These are phyloP conservation scores for Oreochromis grahami DNA, from an alignment of 2,797 vertebrate species.

Conservation along the genomic window DNA sequence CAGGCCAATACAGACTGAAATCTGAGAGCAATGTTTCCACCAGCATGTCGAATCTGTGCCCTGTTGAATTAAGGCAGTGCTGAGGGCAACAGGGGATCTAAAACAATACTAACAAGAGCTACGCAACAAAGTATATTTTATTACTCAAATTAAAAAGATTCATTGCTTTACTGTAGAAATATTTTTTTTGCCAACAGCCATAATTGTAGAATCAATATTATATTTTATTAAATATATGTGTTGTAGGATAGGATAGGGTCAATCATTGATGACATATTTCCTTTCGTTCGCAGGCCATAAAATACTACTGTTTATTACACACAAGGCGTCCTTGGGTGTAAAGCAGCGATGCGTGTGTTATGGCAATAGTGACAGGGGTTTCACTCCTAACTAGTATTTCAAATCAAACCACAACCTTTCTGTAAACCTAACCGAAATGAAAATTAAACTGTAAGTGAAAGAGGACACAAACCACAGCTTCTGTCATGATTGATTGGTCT, in stretches of 20 bases:
- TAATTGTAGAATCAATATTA: neutral
- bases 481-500: neutral
- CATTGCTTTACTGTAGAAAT: neutral
- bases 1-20: neutral
- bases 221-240: neutral
- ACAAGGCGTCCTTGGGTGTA: neutral
- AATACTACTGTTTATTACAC: neutral
- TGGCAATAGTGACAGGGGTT: neutral
- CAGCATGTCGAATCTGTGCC: neutral
- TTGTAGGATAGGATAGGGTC: neutral
- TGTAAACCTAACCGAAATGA: neutral
- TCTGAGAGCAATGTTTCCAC: neutral
- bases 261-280: neutral
- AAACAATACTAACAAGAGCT: neutral
- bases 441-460: neutral
- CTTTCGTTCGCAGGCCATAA: neutral
- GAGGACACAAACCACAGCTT: neutral
- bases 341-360: neutral
- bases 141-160: neutral
- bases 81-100: neutral
- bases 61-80: neutral
- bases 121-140: neutral
- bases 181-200: neutral
- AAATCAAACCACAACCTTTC: neutral
- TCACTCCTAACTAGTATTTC: neutral